Percentiles rank a stretch among this genome's conserved stretches.
These are phyloP conservation scores for Trissoscelio sp. DNA, from an alignment of 2,888 invertebrate species.

Conservation along the genomic window DNA sequence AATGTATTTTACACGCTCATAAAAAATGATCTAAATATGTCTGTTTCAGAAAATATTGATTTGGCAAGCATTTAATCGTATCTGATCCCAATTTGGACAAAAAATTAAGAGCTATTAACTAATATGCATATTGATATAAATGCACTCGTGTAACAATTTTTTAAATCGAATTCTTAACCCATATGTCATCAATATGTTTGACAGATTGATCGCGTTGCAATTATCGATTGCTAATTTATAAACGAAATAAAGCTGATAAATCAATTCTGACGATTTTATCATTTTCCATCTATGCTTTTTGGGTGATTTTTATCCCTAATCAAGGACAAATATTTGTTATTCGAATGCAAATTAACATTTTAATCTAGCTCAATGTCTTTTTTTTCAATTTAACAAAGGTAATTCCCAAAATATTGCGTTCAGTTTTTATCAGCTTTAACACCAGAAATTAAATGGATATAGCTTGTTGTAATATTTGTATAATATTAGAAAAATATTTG, in stretches of 20 bases:
- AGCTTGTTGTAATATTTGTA: background rate
- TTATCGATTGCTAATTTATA: background rate
- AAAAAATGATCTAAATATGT: conserved; percentile 25
- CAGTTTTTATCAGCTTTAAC: too few species aligned
- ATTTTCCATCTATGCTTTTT: conserved; percentile 8
- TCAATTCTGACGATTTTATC: conserved; percentile 16
- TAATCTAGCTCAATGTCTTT: conserved; percentile 21
- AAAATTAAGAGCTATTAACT: conserved; percentile 32
- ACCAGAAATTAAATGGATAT: too few species aligned
- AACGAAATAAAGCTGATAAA: conserved; percentile 8
- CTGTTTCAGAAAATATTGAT: background rate
- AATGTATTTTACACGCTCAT: too few species aligned
- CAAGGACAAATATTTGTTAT: background rate
- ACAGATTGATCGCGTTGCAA: conserved; percentile 1
- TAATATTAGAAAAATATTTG: background rate
- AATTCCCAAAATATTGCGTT: too few species aligned
- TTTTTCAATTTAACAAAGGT: too few species aligned
- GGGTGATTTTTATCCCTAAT: conserved; percentile 17
- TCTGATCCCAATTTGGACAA: conserved; percentile 19
- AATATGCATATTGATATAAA: conserved; percentile 29
- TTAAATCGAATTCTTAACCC: background rate
- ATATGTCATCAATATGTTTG: background rate
- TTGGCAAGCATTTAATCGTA: conserved; percentile 24
- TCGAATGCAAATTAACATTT: conserved; percentile 1
- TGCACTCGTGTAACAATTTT: background rate